phyloP scores from a whole-genome alignment of 2,888 invertebrate genomes.

The Halocaridina rubra region DNA sequence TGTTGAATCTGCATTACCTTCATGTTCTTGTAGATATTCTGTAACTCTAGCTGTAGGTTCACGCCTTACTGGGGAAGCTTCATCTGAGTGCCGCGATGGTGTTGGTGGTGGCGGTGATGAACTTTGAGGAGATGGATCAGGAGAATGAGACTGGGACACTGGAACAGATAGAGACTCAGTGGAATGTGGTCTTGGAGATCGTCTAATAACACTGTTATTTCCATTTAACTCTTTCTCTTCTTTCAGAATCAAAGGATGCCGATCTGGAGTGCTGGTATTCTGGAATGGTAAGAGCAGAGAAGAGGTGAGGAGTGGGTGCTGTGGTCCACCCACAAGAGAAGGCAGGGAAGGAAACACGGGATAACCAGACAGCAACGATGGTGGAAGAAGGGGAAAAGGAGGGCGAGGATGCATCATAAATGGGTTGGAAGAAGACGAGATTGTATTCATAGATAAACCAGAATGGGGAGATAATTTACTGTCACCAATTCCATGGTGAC shows the following conservation, averaged over 20 bases:
- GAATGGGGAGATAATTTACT: constrained; percentile 68
- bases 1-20: constrained; percentile 11
- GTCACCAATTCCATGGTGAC: constrained; percentile 68
- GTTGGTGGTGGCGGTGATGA: not conserved
- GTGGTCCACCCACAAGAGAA: constrained; percentile 59
- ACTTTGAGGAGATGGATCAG: constrained; percentile 73
- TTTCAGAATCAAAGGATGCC: constrained; percentile 8
- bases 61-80: constrained; percentile 29
- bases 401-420: constrained; percentile 63
- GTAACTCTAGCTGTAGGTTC: constrained; percentile 22
- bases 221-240: constrained; percentile 37
- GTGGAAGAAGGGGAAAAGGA: constrained; percentile 63
- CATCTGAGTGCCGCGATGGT: not conserved
- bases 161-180: constrained; percentile 17
- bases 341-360: constrained; percentile 58
- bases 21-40: not conserved
- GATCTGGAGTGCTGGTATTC: constrained; percentile 12
- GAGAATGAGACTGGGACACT: constrained; percentile 2
- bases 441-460: constrained; percentile 65
- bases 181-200: constrained; percentile 25
- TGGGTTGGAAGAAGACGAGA: constrained; percentile 60
- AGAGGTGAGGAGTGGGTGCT: constrained; percentile 62
- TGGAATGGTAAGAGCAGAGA: constrained; percentile 63
- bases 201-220: constrained; percentile 9
- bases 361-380: constrained; percentile 62